Base-by-base conservation (phyloP, 2,797 vertebrate species). In the Lindbergichthys nudifrons region DNA sequence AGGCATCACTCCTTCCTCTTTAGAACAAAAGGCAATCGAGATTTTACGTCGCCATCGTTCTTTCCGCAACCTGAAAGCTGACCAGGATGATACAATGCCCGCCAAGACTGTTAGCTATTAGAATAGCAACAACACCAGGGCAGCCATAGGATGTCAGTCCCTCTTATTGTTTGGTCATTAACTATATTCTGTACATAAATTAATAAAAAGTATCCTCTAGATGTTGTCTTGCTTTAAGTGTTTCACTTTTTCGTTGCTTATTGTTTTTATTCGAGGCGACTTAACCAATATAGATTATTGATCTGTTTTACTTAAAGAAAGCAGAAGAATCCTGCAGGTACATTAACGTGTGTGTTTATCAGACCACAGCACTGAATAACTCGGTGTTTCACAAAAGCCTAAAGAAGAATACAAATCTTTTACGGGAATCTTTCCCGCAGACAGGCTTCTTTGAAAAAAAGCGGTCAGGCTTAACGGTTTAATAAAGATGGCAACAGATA, bases 1-100 rank as follows among this genome's bases (percentile, higher is more conserved):
- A 13, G 96, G 95, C 1, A 93, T 99, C 80, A 81, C 93, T 3
- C 90, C 96, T 13, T 75, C 93, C 4, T 66, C 95, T 0, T 88
- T 99, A 48, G 97, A 99, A 53, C 94, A 96, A 83, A 98, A 89
- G 87, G 96, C 97, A 13, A 97, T 98, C 0, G 97, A 99, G 88
- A 94, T 97, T 67, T 90, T 99, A 79, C 96, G 98, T 36, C 95
- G 95, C 18, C 97, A 99, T 76, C 98, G 98, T 23, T 90, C 90
- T 4, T 97, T 84, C 92, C 96, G 97, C 74, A 96, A 95, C 94
- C 80, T 98, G 71, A 94, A 96, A 0, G 74, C 96, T 1, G 96
- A 97, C 26, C 78, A 96, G 13, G 96, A 96, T 10, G 96, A 96
- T 0, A 91, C 92, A 4, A 97, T 96, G 78, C 96, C 96, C 1